Conservation (phyloP, 64 coral and sea anemone species). For the Stichodactyla helianthus region DNA sequence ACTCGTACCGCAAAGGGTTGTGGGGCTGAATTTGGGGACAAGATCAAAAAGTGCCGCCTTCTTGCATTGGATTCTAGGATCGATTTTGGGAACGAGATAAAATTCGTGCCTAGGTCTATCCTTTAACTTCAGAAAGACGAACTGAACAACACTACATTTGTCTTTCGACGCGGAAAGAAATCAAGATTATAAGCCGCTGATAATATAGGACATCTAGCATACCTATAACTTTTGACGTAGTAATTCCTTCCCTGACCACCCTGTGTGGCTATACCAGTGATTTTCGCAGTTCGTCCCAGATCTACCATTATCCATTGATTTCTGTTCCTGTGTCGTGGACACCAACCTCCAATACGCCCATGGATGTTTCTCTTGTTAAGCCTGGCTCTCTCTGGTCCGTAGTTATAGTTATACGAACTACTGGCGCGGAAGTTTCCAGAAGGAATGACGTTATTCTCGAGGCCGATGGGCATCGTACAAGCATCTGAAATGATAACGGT, state of each 20-base stretch:
- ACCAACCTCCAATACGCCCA: constrained; percentile 53
- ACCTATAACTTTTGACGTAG: constrained; percentile 42
- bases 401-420: constrained; percentile 19
- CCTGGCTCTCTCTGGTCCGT: constrained; percentile 26
- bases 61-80: too few species aligned
- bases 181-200: too few species aligned
- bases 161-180: too few species aligned
- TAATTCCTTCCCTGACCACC: constrained; percentile 41
- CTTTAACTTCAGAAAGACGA: too few species aligned
- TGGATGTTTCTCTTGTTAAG: constrained; percentile 24
- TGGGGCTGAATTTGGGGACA: too few species aligned
- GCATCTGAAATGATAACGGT: neutral
- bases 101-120: too few species aligned
- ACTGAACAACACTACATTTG: too few species aligned
- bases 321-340: constrained; percentile 3
- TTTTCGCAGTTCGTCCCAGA: constrained; percentile 18
- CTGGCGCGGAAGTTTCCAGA: constrained; percentile 31
- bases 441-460: constrained; percentile 40
- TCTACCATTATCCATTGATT: constrained; percentile 46
- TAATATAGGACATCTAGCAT: neutral
- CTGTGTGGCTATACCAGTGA: constrained; percentile 45
- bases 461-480: constrained; percentile 38
- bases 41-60: too few species aligned
- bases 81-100: too few species aligned
- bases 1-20: too few species aligned